These are phyloP conservation scores for Nesoenas mayeri DNA, from an alignment of 2,113 vertebrate genomes.

Conservation along the genomic window DNA sequence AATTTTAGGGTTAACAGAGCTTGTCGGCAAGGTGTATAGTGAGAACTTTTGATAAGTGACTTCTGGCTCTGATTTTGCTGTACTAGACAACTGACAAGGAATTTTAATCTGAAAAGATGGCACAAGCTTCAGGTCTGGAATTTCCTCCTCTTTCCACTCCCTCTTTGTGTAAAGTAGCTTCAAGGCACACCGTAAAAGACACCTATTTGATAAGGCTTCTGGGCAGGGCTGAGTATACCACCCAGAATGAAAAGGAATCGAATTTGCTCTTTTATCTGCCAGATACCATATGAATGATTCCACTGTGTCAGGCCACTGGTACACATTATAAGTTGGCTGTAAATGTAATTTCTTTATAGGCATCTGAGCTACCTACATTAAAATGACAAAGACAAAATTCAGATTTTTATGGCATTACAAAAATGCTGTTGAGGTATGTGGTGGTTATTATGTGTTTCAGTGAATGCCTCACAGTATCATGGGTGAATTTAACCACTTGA, in stretches of 20 bases:
- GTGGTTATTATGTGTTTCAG: background rate
- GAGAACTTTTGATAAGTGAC: background rate
- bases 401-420: background rate
- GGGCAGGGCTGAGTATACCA: background rate
- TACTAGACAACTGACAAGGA: background rate
- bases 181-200: background rate
- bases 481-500: background rate
- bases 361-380: background rate
- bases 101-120: conserved; percentile 35
- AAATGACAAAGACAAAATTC: background rate
- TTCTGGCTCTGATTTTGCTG: conserved; percentile 5
- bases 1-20: background rate
- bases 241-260: background rate
- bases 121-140: conserved; percentile 19
- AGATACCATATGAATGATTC: background rate
- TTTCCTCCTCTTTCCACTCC: background rate
- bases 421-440: background rate
- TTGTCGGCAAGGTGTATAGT: background rate
- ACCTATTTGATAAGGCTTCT: conserved; percentile 25
- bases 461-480: background rate
- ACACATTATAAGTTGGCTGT: background rate
- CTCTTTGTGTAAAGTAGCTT: conserved; percentile 1
- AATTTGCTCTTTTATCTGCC: conserved; percentile 12
- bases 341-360: background rate
- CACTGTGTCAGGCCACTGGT: background rate